Evolutionary conservation across 2,888 invertebrate genomes (phyloP).

Genomic region (Pogonocherus hispidulus): DNA sequence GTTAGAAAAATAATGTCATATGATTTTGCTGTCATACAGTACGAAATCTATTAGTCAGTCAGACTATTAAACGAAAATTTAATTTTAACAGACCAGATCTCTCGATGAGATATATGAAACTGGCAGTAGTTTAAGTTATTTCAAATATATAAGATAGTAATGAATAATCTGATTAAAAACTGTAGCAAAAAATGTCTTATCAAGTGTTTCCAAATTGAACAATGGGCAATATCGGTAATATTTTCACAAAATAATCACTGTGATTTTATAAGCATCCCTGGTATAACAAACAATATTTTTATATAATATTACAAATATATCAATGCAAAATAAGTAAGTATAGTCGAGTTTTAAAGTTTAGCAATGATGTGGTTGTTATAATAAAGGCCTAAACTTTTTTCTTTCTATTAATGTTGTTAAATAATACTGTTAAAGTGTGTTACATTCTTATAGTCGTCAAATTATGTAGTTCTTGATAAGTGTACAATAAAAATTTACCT

Average conservation of each 20-base stretch:
- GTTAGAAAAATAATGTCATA: too few species aligned
- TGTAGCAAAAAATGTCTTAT: constrained; percentile 10
- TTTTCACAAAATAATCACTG: constrained; percentile 35
- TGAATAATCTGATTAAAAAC: not conserved
- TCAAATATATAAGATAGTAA: not conserved
- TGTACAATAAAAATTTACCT: constrained; percentile 60
- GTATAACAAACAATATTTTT: constrained; percentile 42
- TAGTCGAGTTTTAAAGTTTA: constrained; percentile 39
- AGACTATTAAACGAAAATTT: too few species aligned
- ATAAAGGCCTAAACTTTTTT: constrained; percentile 59
- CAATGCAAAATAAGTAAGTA: constrained; percentile 42
- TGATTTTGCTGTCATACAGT: too few species aligned
- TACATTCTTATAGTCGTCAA: constrained; percentile 62
- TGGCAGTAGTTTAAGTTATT: not conserved
- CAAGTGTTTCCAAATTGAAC: constrained; percentile 8
- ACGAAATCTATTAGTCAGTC: too few species aligned
- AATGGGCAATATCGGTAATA: constrained; percentile 25
- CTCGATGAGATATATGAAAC: too few species aligned
- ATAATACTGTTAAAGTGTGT: constrained; percentile 62
- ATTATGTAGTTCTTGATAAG: constrained; percentile 63
- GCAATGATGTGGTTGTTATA: constrained; percentile 55
- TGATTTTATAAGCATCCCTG: constrained; percentile 37
- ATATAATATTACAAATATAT: constrained; percentile 41
- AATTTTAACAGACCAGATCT: too few species aligned
- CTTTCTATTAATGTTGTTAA: constrained; percentile 64